These are phyloP conservation scores for Alentia gelatinosa DNA, from an alignment of 2,888 invertebrate genomes.

Conservation along the genomic window DNA sequence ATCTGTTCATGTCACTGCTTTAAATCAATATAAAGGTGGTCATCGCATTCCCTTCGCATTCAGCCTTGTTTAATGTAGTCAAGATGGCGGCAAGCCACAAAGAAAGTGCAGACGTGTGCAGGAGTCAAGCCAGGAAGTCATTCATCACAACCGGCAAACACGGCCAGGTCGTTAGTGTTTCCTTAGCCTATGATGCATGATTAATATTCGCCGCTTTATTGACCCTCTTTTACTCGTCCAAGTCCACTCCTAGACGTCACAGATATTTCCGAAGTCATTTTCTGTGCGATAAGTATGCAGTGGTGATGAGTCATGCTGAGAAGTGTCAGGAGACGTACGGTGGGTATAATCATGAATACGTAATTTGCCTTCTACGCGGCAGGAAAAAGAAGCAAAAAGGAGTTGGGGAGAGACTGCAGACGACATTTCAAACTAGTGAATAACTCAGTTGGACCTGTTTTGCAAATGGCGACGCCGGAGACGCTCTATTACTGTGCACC, in stretches of 20 bases:
- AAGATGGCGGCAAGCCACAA: neutral
- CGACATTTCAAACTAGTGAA: conserved; percentile 22
- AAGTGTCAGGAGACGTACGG: too few relatives aligned
- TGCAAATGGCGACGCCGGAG: neutral
- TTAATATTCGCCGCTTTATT: neutral
- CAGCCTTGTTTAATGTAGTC: too few relatives aligned
- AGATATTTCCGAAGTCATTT: too few relatives aligned
- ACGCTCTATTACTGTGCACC: neutral
- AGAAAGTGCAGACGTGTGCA: neutral
- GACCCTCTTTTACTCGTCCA: neutral
- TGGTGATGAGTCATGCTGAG: too few relatives aligned
- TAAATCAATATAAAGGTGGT: too few relatives aligned
- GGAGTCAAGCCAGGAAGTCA: neutral
- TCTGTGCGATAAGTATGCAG: too few relatives aligned
- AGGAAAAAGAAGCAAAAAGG: neutral
- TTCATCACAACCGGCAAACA: neutral
- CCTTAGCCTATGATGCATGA: neutral
- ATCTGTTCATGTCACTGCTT: too few relatives aligned
- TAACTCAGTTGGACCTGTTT: neutral
- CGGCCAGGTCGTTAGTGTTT: neutral
- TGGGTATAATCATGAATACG: too few relatives aligned
- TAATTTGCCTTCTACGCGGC: too few relatives aligned
- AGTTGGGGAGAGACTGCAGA: neutral
- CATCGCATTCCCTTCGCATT: too few relatives aligned
- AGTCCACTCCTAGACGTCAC: neutral